These are phyloP conservation scores for Tribolium freemani DNA, from an alignment of 2,888 invertebrate genomes.

Conservation along the genomic window DNA sequence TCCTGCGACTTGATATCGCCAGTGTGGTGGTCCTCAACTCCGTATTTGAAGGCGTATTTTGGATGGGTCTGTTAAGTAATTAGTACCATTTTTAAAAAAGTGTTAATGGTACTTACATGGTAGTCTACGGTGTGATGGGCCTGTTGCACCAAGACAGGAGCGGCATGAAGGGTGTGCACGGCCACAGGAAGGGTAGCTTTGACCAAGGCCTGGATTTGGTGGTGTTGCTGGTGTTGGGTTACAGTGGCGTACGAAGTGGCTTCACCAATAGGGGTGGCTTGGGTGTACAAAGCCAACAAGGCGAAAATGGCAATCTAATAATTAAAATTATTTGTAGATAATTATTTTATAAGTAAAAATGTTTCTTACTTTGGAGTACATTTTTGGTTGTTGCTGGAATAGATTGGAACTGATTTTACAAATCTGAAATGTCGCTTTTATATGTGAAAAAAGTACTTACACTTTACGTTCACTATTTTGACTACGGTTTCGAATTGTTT, in stretches of 20 bases:
- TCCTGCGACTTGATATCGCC: slow-evolving; percentile 72
- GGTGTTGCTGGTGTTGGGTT: slow-evolving; percentile 5
- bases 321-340: not conserved
- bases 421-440: slow-evolving; percentile 4
- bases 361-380: slow-evolving; percentile 7
- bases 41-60: slow-evolving; percentile 73
- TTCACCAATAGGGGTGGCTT: not conserved
- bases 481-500: not conserved
- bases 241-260: slow-evolving; percentile 11
- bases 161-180: slow-evolving; percentile 32
- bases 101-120: slow-evolving; percentile 6
- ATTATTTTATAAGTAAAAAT: not conserved
- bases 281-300: not conserved
- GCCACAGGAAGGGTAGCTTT: slow-evolving; percentile 25
- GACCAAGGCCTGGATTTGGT: slow-evolving; percentile 8
- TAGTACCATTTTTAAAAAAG: not conserved
- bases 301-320: not conserved
- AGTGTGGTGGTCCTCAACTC: slow-evolving; percentile 72
- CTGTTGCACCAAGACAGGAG: slow-evolving; percentile 28
- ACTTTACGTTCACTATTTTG: slow-evolving; percentile 3
- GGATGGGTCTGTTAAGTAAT: slow-evolving; percentile 62
- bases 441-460: not conserved
- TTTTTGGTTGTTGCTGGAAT: slow-evolving; percentile 1
- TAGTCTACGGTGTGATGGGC: slow-evolving; percentile 15
- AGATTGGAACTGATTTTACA: not conserved